A percentile compares a stretch with the other conserved stretches of the same genome.
These are phyloP conservation scores for Stenurella melanura DNA, from an alignment of 2,888 invertebrate genomes.

Conservation along the genomic window DNA sequence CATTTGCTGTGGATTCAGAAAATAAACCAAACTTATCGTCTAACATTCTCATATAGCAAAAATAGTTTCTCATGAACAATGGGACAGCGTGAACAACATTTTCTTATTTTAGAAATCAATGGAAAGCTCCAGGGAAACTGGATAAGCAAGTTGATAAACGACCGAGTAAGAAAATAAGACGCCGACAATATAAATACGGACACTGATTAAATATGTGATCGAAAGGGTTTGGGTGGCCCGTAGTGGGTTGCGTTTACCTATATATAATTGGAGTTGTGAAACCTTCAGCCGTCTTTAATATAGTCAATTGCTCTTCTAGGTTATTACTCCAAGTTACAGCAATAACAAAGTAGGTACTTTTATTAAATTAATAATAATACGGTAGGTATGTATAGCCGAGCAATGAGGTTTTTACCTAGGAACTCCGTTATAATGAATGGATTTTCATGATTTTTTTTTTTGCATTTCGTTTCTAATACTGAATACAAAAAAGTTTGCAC, in stretches of 20 bases:
- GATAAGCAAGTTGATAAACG: constrained; percentile 7
- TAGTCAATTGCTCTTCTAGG: too few relatives aligned
- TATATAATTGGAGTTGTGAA: neutral
- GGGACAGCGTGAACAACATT: constrained; percentile 1
- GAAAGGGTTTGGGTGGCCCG: neutral
- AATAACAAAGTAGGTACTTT: too few relatives aligned
- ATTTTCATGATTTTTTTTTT: too few relatives aligned
- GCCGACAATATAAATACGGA: constrained; percentile 2
- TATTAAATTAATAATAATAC: too few relatives aligned
- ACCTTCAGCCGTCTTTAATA: neutral
- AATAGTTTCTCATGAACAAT: neutral
- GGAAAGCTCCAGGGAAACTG: constrained; percentile 3
- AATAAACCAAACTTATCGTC: too few relatives aligned
- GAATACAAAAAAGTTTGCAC: too few relatives aligned
- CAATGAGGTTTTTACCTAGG: too few relatives aligned
- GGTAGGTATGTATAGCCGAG: too few relatives aligned
- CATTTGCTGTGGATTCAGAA: too few relatives aligned
- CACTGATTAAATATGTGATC: constrained; percentile 7
- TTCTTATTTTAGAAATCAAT: constrained; percentile 7
- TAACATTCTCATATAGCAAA: neutral
- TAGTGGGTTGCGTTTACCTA: neutral
- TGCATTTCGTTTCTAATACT: too few relatives aligned
- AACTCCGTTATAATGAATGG: too few relatives aligned
- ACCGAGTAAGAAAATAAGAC: constrained; percentile 4
- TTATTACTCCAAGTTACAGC: too few relatives aligned